These are phyloP conservation scores for Daktulosphaira vitifoliae DNA, from an alignment of 1,140 invertebrate genomes.

Conservation along the genomic window DNA sequence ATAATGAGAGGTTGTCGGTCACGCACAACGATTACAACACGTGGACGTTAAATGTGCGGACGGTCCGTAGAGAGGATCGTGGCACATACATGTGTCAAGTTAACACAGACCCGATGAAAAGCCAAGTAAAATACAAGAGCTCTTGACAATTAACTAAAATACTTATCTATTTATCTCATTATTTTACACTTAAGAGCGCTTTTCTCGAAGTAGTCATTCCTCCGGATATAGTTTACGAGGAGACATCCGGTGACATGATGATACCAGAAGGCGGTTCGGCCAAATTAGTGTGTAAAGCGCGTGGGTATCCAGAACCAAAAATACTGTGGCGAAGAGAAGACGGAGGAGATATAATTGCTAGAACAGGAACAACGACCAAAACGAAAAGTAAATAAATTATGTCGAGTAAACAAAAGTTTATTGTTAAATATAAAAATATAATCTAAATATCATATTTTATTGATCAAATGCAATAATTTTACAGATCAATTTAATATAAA, in stretches of 20 bases:
- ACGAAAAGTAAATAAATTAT: constrained; percentile 37
- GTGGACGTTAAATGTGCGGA: constrained; percentile 76
- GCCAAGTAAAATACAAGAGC: constrained; percentile 70
- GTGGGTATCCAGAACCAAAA: constrained; percentile 72
- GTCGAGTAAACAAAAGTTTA: not conserved
- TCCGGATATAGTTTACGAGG: constrained; percentile 79
- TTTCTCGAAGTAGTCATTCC: constrained; percentile 81
- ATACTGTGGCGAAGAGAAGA: constrained; percentile 83
- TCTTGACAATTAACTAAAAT: not conserved
- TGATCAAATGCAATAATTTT: too few species aligned
- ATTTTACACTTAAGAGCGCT: constrained; percentile 57
- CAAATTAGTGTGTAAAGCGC: constrained; percentile 74
- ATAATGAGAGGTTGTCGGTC: constrained; percentile 74
- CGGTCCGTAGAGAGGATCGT: constrained; percentile 70
- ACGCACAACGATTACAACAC: constrained; percentile 80
- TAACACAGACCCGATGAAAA: constrained; percentile 88
- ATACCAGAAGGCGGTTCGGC: constrained; percentile 82
- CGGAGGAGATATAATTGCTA: constrained; percentile 66
- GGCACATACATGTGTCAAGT: constrained; percentile 89
- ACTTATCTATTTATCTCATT: constrained; percentile 14
- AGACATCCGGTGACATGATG: constrained; percentile 82
- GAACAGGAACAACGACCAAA: constrained; percentile 43
- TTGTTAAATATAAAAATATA: not conserved
- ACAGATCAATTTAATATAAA: too few species aligned
- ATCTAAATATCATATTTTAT: not conserved